These are phyloP conservation scores for Lepidocolaptes lacrymiger DNA, from an alignment of 2,797 vertebrate genomes.

Conservation along the genomic window DNA sequence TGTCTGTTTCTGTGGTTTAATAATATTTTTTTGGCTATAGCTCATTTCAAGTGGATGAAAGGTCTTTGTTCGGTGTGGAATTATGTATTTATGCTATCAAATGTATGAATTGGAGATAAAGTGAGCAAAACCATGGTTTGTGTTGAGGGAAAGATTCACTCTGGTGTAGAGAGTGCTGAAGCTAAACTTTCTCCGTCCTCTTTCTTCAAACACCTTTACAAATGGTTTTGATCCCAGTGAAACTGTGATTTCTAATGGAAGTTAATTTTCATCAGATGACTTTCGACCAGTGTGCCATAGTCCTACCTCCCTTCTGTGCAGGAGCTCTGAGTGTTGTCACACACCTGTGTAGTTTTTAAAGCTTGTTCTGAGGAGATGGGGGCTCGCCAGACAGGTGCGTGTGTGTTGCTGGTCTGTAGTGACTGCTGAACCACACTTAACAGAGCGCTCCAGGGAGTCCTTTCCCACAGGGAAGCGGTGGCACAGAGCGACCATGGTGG, in stretches of 20 bases:
- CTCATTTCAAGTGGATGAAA: neutral
- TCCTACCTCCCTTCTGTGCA: neutral
- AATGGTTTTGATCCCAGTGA: neutral
- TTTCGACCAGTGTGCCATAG: neutral
- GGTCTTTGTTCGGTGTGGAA: neutral
- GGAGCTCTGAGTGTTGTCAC: neutral
- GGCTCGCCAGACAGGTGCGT: neutral
- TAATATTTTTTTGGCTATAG: accelerated
- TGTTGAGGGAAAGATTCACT: neutral
- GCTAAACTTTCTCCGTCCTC: neutral
- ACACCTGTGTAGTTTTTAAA: neutral
- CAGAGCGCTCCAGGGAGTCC: neutral
- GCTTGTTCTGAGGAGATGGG: neutral
- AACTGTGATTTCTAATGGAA: neutral
- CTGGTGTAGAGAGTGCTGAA: neutral
- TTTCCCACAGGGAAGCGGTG: accelerated
- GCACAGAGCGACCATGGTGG: neutral
- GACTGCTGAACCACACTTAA: neutral
- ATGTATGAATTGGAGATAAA: neutral
- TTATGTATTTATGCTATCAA: neutral
- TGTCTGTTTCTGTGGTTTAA: neutral
- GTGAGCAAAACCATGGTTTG: neutral
- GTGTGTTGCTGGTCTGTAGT: accelerated
- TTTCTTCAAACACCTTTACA: neutral
- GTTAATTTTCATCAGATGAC: neutral